Conservation (phyloP, 2,797 vertebrate genomes). For the Hydrophis major region DNA sequence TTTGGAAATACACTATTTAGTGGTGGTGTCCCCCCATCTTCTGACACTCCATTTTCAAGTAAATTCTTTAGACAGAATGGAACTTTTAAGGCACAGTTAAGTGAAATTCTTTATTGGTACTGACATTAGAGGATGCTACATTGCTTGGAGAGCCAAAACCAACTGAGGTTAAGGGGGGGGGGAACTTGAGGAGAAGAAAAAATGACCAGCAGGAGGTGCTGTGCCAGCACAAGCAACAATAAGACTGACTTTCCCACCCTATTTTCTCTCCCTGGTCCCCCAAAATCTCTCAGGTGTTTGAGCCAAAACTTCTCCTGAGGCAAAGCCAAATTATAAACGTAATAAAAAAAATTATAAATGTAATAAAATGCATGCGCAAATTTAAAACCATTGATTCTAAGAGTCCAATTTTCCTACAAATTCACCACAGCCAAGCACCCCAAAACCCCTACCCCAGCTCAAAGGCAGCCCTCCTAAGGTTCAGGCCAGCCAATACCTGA, state of each 20-base stretch:
- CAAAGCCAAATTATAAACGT: background rate
- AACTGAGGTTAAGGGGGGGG: background rate
- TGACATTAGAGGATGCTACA: background rate
- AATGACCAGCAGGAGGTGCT: background rate
- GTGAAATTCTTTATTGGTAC: background rate
- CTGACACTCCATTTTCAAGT: no score
- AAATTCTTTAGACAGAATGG: background rate
- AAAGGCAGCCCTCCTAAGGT: background rate
- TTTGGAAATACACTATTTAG: background rate
- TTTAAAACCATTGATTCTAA: background rate
- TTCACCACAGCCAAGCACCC: background rate
- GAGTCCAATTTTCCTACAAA: background rate
- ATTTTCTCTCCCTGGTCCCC: background rate
- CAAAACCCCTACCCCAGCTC: background rate
- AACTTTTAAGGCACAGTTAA: background rate
- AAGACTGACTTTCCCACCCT: background rate
- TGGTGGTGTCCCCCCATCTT: background rate
- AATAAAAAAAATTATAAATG: background rate
- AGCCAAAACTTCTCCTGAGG: background rate
- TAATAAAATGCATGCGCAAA: background rate
- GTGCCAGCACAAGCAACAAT: background rate
- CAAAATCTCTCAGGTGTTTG: background rate
- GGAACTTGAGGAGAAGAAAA: background rate
- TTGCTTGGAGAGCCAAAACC: background rate
- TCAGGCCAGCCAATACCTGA: slow-evolving; percentile 76